A percentile compares a stretch with the other conserved stretches of the same genome.
phyloP scores from a whole-genome alignment of 2,888 invertebrate genomes.

The Bellardia pandia region DNA sequence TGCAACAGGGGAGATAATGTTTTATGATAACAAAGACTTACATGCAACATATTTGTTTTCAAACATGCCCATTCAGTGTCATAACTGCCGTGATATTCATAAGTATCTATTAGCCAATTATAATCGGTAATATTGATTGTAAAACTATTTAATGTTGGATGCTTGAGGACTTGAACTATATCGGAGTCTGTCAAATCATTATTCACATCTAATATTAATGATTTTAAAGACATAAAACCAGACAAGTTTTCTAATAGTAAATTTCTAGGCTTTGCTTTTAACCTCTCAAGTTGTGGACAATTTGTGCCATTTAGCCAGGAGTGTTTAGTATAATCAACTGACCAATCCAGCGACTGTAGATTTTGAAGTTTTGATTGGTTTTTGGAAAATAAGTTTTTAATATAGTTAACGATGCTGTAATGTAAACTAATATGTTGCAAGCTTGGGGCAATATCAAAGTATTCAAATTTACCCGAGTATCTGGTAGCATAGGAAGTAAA shows the following conservation, averaged over 20 bases:
- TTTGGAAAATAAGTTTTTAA: not conserved
- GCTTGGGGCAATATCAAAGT: not conserved
- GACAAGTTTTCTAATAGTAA: not conserved
- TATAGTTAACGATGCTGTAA: constrained; percentile 1
- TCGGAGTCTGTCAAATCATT: not conserved
- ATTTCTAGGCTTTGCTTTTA: not conserved
- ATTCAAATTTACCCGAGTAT: not conserved
- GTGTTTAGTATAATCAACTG: not conserved
- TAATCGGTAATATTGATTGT: not conserved
- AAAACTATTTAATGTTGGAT: not conserved
- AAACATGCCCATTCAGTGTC: not conserved
- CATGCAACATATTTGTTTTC: not conserved
- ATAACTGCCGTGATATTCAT: too few species aligned
- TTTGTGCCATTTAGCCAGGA: not conserved
- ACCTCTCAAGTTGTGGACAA: constrained; percentile 1
- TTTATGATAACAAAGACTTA: not conserved
- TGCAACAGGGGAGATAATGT: not conserved
- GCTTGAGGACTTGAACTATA: not conserved
- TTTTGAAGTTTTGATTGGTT: not conserved
- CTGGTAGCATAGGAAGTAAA: not conserved
- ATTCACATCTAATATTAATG: not conserved
- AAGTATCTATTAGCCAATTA: not conserved
- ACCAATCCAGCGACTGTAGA: not conserved
- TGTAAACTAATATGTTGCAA: constrained; percentile 21
- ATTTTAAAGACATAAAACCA: not conserved